phyloP scores from a whole-genome alignment of 2,113 vertebrate species.

The Barnardius zonarius region DNA sequence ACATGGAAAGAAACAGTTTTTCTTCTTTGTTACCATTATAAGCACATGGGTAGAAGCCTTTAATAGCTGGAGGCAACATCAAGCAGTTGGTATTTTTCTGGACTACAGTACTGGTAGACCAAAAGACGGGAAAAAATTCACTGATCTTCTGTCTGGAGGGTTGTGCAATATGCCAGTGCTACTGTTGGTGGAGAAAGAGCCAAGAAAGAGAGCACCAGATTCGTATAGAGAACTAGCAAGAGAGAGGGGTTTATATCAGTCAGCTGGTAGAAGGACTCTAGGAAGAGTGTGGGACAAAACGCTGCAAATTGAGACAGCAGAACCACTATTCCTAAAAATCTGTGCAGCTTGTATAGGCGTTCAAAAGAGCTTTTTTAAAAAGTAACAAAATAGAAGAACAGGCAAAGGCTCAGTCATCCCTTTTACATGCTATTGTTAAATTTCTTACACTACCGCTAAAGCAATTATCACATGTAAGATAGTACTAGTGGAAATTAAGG shows the following conservation, averaged over 20 bases:
- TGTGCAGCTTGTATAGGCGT: rapidly evolving
- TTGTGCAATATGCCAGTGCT: background rate
- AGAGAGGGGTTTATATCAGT: rapidly evolving
- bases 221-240: rapidly evolving
- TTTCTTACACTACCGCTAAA: background rate
- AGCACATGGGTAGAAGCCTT: background rate
- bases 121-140: background rate
- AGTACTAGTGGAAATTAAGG: background rate
- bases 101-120: background rate
- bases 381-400: background rate
- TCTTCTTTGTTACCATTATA: background rate
- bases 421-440: background rate
- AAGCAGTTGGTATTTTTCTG: background rate
- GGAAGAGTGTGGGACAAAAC: background rate
- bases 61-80: background rate
- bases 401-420: background rate
- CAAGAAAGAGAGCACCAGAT: background rate
- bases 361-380: background rate
- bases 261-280: background rate
- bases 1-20: background rate
- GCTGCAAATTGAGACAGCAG: background rate
- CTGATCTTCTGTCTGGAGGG: background rate
- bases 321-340: background rate
- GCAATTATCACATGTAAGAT: background rate
- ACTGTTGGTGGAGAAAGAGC: background rate